A percentile compares a stretch with the other conserved stretches of the same genome.
Evolutionary conservation across 92 coral and sea anemone species (phyloP).

Genomic region (Siderastrea radians): DNA sequence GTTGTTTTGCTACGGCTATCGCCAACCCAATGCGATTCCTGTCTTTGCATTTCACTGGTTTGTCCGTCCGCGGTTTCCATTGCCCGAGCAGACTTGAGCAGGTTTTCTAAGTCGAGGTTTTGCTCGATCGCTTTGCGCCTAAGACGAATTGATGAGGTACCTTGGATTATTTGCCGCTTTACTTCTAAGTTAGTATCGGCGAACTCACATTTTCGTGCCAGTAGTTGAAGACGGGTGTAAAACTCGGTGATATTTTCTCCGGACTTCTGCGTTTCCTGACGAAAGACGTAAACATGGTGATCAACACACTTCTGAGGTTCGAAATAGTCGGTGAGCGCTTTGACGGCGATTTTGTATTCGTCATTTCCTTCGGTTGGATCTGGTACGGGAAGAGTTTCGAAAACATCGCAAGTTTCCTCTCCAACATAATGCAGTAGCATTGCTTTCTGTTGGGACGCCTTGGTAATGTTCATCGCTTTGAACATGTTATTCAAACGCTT

Average conservation of each 20-base stretch:
- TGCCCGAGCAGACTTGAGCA: constrained; percentile 64
- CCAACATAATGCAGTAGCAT: constrained; percentile 70
- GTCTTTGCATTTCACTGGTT: constrained; percentile 68
- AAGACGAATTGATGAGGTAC: constrained; percentile 65
- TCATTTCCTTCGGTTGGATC: constrained; percentile 61
- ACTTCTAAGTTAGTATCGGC: constrained; percentile 52
- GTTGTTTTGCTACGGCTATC: constrained; percentile 21
- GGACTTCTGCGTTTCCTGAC: constrained; percentile 58
- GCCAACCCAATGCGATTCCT: constrained; percentile 57
- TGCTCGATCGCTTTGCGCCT: constrained; percentile 65
- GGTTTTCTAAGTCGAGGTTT: constrained; percentile 64
- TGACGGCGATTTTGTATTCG: constrained; percentile 46
- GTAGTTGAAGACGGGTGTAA: constrained; percentile 59
- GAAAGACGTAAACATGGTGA: constrained; percentile 55
- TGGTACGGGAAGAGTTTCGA: constrained; percentile 57
- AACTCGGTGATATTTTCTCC: constrained; percentile 60
- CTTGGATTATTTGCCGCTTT: constrained; percentile 68
- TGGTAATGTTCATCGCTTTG: constrained; percentile 61
- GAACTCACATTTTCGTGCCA: constrained; percentile 65
- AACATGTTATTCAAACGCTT: constrained; percentile 68
- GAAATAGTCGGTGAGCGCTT: constrained; percentile 26
- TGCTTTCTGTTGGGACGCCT: constrained; percentile 62
- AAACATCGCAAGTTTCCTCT: constrained; percentile 69
- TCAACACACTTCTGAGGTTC: constrained; percentile 66
- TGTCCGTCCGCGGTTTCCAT: constrained; percentile 68